Evolutionary conservation across 2,113 vertebrate species (phyloP).

Genomic region (Nymphicus hollandicus): DNA sequence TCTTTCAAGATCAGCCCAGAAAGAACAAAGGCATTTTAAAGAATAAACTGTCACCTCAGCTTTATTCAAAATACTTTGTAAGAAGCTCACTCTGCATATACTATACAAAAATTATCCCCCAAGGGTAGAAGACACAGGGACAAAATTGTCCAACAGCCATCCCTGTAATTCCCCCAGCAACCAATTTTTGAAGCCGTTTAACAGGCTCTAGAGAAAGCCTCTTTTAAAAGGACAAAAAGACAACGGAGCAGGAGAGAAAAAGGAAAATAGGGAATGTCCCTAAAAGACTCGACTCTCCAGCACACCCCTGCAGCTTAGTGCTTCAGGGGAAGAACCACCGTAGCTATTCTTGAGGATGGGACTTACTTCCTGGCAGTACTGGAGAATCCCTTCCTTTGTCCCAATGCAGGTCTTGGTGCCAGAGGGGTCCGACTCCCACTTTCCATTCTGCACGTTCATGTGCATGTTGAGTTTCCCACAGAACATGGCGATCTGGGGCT

Average conservation of each 20-base stretch:
- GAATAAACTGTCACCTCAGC: background rate
- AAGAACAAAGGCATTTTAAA: background rate
- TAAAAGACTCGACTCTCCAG: background rate
- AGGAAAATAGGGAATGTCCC: background rate
- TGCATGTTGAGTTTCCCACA: slow-evolving; percentile 97
- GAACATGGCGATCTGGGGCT: slow-evolving; percentile 98
- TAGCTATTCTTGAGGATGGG: background rate
- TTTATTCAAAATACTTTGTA: background rate
- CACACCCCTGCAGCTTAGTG: background rate
- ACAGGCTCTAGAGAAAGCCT: background rate
- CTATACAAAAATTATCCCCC: background rate
- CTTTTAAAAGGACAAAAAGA: background rate
- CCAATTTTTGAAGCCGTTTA: background rate
- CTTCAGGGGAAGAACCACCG: background rate
- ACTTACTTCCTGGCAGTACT: slow-evolving; percentile 96
- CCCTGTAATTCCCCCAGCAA: background rate
- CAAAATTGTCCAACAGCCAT: background rate
- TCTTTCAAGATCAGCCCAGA: background rate
- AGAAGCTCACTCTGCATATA: background rate
- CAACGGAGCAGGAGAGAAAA: background rate
- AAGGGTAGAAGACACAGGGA: background rate
- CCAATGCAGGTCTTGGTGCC: slow-evolving; percentile 90
- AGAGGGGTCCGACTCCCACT: slow-evolving; percentile 91
- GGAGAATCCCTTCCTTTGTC: slow-evolving; percentile 94
- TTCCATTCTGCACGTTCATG: slow-evolving; percentile 94